Evolutionary conservation across 92 coral and sea anemone species (phyloP).

Genomic region (Virgularia gustaviana): DNA sequence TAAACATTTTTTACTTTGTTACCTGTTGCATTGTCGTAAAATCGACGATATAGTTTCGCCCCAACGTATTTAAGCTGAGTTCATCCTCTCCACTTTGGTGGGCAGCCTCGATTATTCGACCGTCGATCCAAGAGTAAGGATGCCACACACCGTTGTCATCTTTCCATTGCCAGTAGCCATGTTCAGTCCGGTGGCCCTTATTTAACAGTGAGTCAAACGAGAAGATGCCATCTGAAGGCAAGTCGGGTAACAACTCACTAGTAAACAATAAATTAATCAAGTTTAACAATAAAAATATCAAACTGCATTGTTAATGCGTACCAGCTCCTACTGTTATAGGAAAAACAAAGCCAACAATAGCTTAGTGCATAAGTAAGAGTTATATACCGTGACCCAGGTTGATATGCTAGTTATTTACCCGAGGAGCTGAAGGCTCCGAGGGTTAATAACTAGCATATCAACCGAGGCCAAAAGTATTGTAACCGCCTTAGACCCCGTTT

Average conservation of each 20-base stretch:
- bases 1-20: neutral
- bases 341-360: no score
- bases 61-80: slow-evolving; percentile 87
- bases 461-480: no score
- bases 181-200: slow-evolving; percentile 75
- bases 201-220: slow-evolving; percentile 78
- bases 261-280: slow-evolving; percentile 16
- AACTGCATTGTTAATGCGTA: no score
- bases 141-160: slow-evolving; percentile 98
- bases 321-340: no score
- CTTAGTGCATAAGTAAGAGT: no score
- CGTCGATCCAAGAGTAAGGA: slow-evolving; percentile 97
- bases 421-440: no score
- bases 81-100: slow-evolving; percentile 97
- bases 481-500: no score
- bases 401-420: no score
- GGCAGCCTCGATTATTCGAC: slow-evolving; percentile 96
- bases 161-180: slow-evolving; percentile 98
- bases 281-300: no score
- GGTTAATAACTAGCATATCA: no score
- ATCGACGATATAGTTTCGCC: slow-evolving; percentile 91
- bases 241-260: slow-evolving; percentile 90
- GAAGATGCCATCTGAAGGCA: slow-evolving; percentile 88
- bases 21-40: slow-evolving; percentile 99
- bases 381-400: no score